Conservation (phyloP, 2,888 invertebrate genomes). For the Craniophora ligustri region DNA sequence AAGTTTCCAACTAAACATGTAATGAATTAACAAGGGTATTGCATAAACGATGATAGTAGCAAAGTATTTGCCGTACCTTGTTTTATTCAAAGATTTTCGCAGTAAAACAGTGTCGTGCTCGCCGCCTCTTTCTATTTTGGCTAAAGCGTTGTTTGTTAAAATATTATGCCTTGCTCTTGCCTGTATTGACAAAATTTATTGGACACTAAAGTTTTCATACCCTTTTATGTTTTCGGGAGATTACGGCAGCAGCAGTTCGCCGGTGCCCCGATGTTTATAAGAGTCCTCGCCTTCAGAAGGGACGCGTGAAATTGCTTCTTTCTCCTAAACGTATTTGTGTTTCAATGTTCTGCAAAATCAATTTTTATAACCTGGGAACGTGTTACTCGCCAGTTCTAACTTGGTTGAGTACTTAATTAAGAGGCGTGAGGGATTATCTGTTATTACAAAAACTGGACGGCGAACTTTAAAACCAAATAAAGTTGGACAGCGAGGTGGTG, state of each 20-base stretch:
- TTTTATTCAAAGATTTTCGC: background rate
- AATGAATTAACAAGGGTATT: background rate
- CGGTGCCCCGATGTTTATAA: conserved; percentile 70
- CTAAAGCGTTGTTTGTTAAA: conserved; percentile 61
- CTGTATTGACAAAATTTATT: conserved; percentile 81
- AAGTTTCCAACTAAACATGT: background rate
- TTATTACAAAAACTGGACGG: conserved; percentile 57
- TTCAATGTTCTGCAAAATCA: conserved; percentile 62
- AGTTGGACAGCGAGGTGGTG: conserved; percentile 62
- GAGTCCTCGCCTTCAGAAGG: conserved; percentile 66
- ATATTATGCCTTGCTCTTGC: conserved; percentile 63
- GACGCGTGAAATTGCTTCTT: conserved; percentile 69
- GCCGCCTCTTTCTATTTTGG: conserved; percentile 29
- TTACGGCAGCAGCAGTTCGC: conserved; percentile 73
- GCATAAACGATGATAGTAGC: background rate
- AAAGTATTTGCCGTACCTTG: background rate
- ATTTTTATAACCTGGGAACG: conserved; percentile 44
- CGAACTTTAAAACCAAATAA: conserved; percentile 62
- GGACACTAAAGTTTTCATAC: conserved; percentile 82
- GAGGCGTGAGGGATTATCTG: conserved; percentile 47
- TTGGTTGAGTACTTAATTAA: conserved; percentile 34
- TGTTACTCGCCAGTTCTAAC: conserved; percentile 7
- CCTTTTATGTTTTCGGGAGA: conserved; percentile 80
- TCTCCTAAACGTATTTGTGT: conserved; percentile 66
- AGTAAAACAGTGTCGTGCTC: conserved; percentile 8